phyloP scores from a whole-genome alignment of 1,140 invertebrate species.

The Bombus breviceps region DNA sequence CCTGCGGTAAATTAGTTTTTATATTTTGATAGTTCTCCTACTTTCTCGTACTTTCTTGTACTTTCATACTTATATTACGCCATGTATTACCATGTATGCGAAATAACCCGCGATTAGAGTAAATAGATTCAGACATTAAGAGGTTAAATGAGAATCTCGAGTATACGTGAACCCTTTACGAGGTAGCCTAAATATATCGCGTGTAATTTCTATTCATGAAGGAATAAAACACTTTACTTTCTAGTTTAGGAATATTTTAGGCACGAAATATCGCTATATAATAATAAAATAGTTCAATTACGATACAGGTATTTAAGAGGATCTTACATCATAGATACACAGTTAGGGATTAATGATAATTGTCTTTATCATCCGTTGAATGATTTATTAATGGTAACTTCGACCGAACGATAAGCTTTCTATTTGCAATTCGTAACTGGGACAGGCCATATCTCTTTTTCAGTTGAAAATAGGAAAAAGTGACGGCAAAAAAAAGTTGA shows the following conservation, averaged over 20 bases:
- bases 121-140: slow-evolving; percentile 24
- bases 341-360: background rate
- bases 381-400: background rate
- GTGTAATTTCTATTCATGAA: slow-evolving; percentile 29
- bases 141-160: slow-evolving; percentile 11
- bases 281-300: background rate
- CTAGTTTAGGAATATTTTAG: background rate
- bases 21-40: background rate
- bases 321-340: background rate
- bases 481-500: background rate
- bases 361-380: background rate
- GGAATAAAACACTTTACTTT: background rate
- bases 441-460: background rate
- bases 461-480: background rate
- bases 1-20: background rate
- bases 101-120: slow-evolving; percentile 9
- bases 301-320: background rate
- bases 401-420: slow-evolving; percentile 11
- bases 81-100: background rate
- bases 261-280: background rate
- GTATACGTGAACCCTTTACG: background rate
- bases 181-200: background rate
- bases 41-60: background rate
- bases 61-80: background rate
- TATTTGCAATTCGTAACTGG: slow-evolving; percentile 7